Evolutionary conservation across 1,140 invertebrate genomes (phyloP).

Genomic region (Kradibia gibbosae): DNA sequence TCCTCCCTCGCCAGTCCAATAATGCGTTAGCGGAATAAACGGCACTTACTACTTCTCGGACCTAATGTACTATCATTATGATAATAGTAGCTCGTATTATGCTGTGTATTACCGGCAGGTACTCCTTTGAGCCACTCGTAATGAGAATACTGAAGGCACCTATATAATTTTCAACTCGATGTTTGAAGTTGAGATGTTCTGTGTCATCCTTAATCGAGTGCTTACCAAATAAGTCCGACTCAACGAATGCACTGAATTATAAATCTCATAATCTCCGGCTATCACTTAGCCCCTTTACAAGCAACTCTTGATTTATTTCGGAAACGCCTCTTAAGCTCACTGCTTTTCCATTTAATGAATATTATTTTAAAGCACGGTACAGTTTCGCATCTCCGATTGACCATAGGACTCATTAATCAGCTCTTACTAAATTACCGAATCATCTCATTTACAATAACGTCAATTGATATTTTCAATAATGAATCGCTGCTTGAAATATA

Average conservation of each 20-base stretch:
- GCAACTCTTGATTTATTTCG: background rate
- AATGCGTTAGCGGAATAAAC: background rate
- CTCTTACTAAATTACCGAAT: too few species aligned
- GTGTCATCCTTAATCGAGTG: background rate
- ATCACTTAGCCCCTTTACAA: background rate
- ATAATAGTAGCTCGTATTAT: slow-evolving; percentile 19
- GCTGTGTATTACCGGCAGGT: background rate
- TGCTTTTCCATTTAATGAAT: too few species aligned
- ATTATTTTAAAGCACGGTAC: too few species aligned
- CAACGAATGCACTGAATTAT: background rate
- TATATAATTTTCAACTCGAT: background rate
- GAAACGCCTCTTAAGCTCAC: background rate
- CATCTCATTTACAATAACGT: too few species aligned
- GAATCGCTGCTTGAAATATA: background rate
- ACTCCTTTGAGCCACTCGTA: background rate
- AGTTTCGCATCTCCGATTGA: too few species aligned
- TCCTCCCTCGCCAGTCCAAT: background rate
- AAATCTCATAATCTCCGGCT: background rate
- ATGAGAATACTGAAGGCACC: background rate
- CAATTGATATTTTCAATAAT: background rate
- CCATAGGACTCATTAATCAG: too few species aligned
- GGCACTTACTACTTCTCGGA: slow-evolving; percentile 2
- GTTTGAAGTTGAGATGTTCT: background rate
- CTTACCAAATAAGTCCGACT: background rate
- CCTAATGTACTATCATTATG: slow-evolving; percentile 11